These are phyloP conservation scores for Zaprionus inermis DNA, from an alignment of 1,140 invertebrate species.

Conservation along the genomic window DNA sequence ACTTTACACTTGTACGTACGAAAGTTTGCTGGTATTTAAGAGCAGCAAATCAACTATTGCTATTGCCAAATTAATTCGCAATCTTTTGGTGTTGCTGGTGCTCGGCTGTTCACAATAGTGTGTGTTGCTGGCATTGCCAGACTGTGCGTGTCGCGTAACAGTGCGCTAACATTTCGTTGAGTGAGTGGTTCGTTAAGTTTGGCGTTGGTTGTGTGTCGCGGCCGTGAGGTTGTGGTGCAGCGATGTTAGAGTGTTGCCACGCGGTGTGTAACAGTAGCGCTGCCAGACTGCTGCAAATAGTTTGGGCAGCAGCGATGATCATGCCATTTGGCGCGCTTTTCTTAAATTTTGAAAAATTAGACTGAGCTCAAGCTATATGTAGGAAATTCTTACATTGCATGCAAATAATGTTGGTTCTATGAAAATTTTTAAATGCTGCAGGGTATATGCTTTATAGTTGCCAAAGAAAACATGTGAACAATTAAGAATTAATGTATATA, in stretches of 20 bases:
- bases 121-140: conserved; percentile 14
- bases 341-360: background rate
- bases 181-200: conserved; percentile 3
- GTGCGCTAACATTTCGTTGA: conserved; percentile 19
- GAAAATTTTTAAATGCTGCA: too few species aligned
- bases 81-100: conserved; percentile 38
- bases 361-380: too few species aligned
- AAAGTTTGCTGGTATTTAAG: conserved; percentile 13
- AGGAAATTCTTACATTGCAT: too few species aligned
- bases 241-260: conserved; percentile 17
- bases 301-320: background rate
- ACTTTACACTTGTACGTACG: conserved; percentile 36
- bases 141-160: conserved; percentile 1
- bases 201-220: background rate
- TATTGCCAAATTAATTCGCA: conserved; percentile 46
- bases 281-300: background rate
- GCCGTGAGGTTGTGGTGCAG: conserved; percentile 17
- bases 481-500: background rate
- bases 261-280: too few species aligned
- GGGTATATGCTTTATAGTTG: background rate
- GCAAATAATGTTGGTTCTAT: too few species aligned
- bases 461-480: background rate
- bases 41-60: conserved; percentile 15
- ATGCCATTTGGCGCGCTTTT: background rate
- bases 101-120: conserved; percentile 30